phyloP scores from a whole-genome alignment of 2,113 vertebrate genomes.

The Danio rerio region DNA sequence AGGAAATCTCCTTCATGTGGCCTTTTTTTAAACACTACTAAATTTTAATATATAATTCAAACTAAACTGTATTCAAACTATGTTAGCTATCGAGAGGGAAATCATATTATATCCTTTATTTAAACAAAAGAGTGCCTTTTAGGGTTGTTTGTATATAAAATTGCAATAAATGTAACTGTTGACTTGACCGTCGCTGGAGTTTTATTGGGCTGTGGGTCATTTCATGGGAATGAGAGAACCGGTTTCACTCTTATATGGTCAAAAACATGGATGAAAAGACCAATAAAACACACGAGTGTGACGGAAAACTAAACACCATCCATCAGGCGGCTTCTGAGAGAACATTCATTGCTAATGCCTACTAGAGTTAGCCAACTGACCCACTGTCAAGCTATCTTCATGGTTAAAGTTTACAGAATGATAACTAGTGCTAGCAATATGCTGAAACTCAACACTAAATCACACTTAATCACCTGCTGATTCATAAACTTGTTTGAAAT shows the following conservation, averaged over 20 bases:
- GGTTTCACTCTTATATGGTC: neutral
- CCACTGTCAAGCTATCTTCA: too few relatives aligned
- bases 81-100: conserved; percentile 67
- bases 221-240: neutral
- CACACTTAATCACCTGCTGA: too few relatives aligned
- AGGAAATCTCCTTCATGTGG: conserved; percentile 18
- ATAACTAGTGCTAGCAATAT: too few relatives aligned
- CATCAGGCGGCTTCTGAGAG: neutral
- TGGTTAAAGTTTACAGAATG: too few relatives aligned
- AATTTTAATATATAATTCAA: conserved; percentile 76
- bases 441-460: too few relatives aligned
- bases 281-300: neutral
- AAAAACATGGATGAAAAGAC: neutral
- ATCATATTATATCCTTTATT: conserved; percentile 79
- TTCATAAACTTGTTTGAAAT: too few relatives aligned
- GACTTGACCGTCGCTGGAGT: conserved; percentile 68
- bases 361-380: too few relatives aligned
- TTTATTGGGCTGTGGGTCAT: conserved; percentile 32
- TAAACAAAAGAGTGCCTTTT: conserved; percentile 83
- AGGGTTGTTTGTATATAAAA: conserved; percentile 84
- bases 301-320: neutral
- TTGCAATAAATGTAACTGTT: conserved; percentile 80
- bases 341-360: neutral
- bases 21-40: conserved; percentile 59
- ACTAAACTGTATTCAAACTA: conserved; percentile 67